A percentile compares a stretch with the other conserved stretches of the same genome.
These are phyloP conservation scores for Corythaeola cristata DNA, from an alignment of 2,113 vertebrate species.

Conservation along the genomic window DNA sequence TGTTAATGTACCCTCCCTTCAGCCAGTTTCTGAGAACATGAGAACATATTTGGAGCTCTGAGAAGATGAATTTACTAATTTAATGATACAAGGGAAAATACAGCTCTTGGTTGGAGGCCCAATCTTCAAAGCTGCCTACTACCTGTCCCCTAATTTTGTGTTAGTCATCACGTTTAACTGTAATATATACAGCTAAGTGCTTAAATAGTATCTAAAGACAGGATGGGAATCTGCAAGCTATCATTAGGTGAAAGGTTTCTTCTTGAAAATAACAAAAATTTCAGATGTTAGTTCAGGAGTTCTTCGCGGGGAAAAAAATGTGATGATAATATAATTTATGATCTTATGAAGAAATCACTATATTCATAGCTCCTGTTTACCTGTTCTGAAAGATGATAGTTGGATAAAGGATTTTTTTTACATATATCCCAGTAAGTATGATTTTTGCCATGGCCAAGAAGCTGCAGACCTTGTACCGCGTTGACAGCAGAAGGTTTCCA, in stretches of 20 bases:
- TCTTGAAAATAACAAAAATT: not conserved
- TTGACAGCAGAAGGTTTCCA: not conserved
- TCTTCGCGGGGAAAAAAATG: not conserved
- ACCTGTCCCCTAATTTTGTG: not conserved
- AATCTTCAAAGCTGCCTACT: not conserved
- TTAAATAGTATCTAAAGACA: not conserved
- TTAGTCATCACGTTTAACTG: not conserved
- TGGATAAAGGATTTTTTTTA: not conserved
- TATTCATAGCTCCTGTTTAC: not conserved
- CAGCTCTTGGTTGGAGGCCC: not conserved
- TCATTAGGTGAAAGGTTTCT: not conserved
- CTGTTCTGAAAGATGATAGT: not conserved
- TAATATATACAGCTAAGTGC: not conserved
- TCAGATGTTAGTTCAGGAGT: not conserved
- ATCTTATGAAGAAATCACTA: not conserved
- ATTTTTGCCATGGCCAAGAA: not conserved
- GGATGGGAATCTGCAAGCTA: not conserved
- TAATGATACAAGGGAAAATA: not conserved
- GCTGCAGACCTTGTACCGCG: not conserved
- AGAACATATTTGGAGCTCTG: not conserved
- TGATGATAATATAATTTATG: not conserved
- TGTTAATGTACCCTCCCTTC: not conserved
- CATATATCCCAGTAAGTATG: not conserved
- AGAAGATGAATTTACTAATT: not conserved
- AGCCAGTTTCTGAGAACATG: not conserved